These are phyloP conservation scores for Euwallacea fornicatus DNA, from an alignment of 1,140 invertebrate species.

Conservation along the genomic window DNA sequence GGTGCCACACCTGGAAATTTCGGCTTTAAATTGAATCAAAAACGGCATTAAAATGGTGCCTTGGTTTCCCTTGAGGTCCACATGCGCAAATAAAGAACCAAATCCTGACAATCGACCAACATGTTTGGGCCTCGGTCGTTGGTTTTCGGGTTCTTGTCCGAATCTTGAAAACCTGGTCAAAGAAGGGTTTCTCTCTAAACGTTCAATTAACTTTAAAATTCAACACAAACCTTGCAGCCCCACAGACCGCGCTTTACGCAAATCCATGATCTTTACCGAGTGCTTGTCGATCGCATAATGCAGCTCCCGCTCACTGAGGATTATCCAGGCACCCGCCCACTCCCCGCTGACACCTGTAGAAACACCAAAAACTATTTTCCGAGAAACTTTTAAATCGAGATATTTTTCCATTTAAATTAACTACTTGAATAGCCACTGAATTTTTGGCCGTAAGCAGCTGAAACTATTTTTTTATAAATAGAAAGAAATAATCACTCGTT, in stretches of 20 bases:
- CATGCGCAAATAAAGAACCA: slow-evolving; percentile 71
- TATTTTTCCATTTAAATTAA: background rate
- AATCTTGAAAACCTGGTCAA: slow-evolving; percentile 54
- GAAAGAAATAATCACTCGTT: too few relatives aligned
- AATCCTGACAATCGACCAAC: slow-evolving; percentile 65
- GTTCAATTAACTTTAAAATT: background rate
- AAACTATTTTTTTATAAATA: too few relatives aligned
- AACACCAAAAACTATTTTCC: background rate
- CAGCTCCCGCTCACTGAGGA: slow-evolving; percentile 70
- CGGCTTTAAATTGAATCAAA: background rate
- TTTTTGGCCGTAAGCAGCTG: too few relatives aligned
- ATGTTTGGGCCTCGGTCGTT: slow-evolving; percentile 65
- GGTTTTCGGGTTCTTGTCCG: slow-evolving; percentile 54
- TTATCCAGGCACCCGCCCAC: slow-evolving; percentile 79
- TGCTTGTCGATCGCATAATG: slow-evolving; percentile 64
- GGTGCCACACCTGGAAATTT: slow-evolving; percentile 65
- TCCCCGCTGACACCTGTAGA: slow-evolving; percentile 62
- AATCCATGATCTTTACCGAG: slow-evolving; percentile 66
- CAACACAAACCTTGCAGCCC: slow-evolving; percentile 57
- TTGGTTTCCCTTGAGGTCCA: slow-evolving; percentile 65
- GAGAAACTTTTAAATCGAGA: background rate
- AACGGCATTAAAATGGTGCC: slow-evolving; percentile 38
- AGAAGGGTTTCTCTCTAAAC: too few relatives aligned
- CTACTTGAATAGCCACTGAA: too few relatives aligned
- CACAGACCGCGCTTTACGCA: slow-evolving; percentile 79